These are phyloP conservation scores for Rhopilema esculentum DNA, from an alignment of 30 jellyfish, hydroid and myxozoan species.

Conservation along the genomic window DNA sequence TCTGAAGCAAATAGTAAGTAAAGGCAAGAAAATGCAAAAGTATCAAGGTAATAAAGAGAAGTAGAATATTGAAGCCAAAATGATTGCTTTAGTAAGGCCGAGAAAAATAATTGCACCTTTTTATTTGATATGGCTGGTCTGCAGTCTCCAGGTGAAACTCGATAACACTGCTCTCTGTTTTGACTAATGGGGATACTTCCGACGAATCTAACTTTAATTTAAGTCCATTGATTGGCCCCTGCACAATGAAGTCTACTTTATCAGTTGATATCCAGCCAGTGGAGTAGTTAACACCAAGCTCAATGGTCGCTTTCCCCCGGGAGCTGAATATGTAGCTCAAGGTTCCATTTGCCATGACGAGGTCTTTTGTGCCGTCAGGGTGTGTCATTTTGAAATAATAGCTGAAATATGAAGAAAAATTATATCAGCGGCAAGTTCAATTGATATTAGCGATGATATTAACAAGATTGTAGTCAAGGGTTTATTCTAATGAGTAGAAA, in stretches of 20 bases:
- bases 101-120: background rate
- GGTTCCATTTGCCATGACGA: constrained; percentile 2
- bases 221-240: constrained; percentile 44
- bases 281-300: constrained; percentile 38
- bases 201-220: constrained; percentile 9
- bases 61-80: background rate
- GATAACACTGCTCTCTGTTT: constrained; percentile 9
- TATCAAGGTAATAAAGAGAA: background rate
- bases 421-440: background rate
- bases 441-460: background rate
- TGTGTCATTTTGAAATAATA: constrained; percentile 36
- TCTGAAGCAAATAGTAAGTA: too few relatives aligned
- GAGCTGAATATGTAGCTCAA: constrained; percentile 33
- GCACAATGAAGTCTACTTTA: constrained; percentile 24
- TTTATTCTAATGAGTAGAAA: too few relatives aligned
- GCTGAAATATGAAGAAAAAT: background rate
- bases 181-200: constrained; percentile 1
- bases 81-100: too few relatives aligned
- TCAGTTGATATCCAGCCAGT: constrained; percentile 58
- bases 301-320: constrained; percentile 33
- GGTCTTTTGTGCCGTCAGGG: constrained; percentile 21
- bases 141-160: constrained; percentile 36
- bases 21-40: too few relatives aligned
- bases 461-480: background rate
- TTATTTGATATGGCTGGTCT: constrained; percentile 49